Conservation (phyloP, 2,797 vertebrate genomes). For the Sarcophilus harrisii region DNA sequence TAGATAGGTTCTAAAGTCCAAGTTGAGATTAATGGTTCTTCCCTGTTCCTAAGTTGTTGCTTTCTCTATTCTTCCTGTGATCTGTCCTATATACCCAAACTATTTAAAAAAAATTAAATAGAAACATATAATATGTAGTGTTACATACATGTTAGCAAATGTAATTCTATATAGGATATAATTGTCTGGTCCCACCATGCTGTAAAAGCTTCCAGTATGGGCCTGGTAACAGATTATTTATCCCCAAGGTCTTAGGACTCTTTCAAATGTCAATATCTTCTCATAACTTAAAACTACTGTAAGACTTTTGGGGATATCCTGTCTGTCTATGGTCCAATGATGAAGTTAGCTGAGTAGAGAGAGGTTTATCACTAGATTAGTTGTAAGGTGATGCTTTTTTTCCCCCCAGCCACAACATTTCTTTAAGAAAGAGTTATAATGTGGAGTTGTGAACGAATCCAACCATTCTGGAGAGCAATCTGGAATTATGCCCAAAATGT, state of each 20-base stretch:
- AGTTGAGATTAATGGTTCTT: too few relatives aligned
- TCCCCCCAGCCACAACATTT: not conserved
- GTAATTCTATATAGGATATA: not conserved
- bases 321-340: not conserved
- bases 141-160: not conserved
- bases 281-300: not conserved
- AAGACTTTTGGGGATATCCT: not conserved
- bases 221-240: not conserved
- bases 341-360: not conserved
- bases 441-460: too few relatives aligned
- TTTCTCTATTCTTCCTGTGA: too few relatives aligned
- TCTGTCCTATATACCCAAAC: too few relatives aligned
- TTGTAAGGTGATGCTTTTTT: not conserved
- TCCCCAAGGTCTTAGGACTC: not conserved
- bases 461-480: too few relatives aligned
- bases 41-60: too few relatives aligned
- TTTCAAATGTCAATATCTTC: not conserved
- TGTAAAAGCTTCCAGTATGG: not conserved
- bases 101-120: too few relatives aligned
- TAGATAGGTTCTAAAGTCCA: too few relatives aligned
- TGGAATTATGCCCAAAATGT: too few relatives aligned
- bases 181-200: not conserved
- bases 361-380: not conserved
- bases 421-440: not conserved
- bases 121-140: not conserved